Evolutionary conservation across 2,888 invertebrate species (phyloP), one percentile per base, ranked within the genome.

Genomic region (Allygus modestus): DNA sequence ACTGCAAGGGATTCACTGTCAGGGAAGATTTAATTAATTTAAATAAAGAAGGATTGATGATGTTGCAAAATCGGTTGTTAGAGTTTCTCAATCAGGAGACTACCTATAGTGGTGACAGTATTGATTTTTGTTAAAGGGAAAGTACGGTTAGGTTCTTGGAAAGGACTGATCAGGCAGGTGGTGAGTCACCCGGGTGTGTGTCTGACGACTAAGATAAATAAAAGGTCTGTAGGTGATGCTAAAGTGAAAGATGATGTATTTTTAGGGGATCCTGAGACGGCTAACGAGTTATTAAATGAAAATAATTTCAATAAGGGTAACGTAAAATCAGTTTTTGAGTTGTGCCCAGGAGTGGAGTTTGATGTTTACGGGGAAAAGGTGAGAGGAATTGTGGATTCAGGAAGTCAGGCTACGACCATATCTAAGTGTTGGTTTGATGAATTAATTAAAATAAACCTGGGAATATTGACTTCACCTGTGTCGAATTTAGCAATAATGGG

Each of bases 271-370:
- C 75, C 26, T 15, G 75, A 23, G 2, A 41, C 23, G 15, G 26
- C 12, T 0, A 41, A 28, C 4, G 75, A 46, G 37, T 71, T 61
- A 58, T 28, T 84, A 61, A 69, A 85, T 84, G 71, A 51, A 84
- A 85, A 83, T 71, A 58, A 83, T 54, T 84, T 84, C 75, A 51
- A 79, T 73, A 75, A 41, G 20, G 65, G 28, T 65, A 28, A 65
- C 28, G 9, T 28, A 26, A 65, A 28, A 31, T 15, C 31, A 28
- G 28, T 65, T 26, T 65, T 65, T 31, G 31, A 65, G 65, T 17
- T n/a, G 17, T 28, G 31, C 65, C 65, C 28, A 0, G 65, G 28
- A 65, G 26, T 58, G 23, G 26, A 58, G 15, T 26, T 65, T 28
- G 28, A 31, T 15, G 12, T 26, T 65, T 65, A 65, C 20, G 65